phyloP scores from a whole-genome alignment of 2,888 invertebrate species.

The Ophion slaviceki region DNA sequence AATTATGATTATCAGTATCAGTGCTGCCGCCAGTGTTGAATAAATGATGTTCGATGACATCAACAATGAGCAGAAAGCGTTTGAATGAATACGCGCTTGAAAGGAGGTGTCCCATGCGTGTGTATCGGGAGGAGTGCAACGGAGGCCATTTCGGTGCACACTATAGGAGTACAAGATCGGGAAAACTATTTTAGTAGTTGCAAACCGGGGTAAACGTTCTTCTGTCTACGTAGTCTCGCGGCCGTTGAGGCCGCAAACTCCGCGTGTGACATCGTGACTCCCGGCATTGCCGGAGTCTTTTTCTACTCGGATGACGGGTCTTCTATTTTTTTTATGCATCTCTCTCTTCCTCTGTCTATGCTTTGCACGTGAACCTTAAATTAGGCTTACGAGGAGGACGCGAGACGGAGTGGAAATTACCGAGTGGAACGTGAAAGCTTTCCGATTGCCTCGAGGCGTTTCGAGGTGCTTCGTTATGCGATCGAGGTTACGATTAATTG shows the following conservation, averaged over 20 bases:
- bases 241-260: conserved; percentile 41
- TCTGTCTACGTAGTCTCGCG: conserved; percentile 22
- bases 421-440: neutral
- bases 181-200: conserved; percentile 62
- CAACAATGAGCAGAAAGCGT: neutral
- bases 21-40: no score
- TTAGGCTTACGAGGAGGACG: conserved; percentile 30
- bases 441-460: neutral
- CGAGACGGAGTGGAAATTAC: conserved; percentile 5
- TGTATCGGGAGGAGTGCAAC: conserved; percentile 8
- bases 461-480: neutral
- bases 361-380: conserved; percentile 32
- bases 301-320: neutral
- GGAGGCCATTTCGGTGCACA: conserved; percentile 23
- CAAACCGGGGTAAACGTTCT: conserved; percentile 61
- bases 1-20: no score
- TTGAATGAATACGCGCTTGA: neutral
- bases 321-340: neutral
- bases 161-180: conserved; percentile 29
- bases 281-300: conserved; percentile 23
- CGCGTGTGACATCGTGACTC: conserved; percentile 61
- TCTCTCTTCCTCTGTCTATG: neutral
- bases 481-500: neutral
- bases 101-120: neutral
- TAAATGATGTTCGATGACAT: neutral